phyloP scores from a whole-genome alignment of 2,113 vertebrate genomes.

The Petrocephalus zakoni region DNA sequence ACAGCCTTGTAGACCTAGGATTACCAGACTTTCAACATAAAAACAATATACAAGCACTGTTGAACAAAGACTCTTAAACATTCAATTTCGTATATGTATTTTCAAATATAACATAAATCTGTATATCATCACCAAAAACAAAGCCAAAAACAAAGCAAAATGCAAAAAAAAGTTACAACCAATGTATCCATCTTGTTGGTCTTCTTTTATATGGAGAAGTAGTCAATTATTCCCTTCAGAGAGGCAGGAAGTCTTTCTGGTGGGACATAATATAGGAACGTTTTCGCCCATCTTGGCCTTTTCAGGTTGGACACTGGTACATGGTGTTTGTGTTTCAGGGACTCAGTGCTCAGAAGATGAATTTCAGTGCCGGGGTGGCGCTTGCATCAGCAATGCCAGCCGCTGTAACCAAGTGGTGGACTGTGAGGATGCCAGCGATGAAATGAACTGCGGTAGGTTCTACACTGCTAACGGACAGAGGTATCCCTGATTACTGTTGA shows the following conservation, averaged over 20 bases:
- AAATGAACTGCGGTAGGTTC: constrained; percentile 92
- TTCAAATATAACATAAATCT: neutral
- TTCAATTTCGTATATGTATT: neutral
- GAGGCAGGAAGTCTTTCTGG: neutral
- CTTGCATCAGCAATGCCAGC: constrained; percentile 83
- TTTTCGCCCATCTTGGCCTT: neutral
- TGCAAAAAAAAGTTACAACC: neutral
- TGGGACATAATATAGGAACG: neutral
- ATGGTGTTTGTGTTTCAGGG: constrained; percentile 55
- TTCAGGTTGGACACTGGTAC: neutral
- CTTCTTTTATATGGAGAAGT: neutral
- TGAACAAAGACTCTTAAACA: neutral
- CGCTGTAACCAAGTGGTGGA: constrained; percentile 91
- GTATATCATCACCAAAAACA: neutral
- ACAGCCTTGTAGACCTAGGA: neutral
- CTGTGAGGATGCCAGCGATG: constrained; percentile 85
- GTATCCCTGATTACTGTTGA: neutral
- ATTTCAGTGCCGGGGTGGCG: constrained; percentile 86
- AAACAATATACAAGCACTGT: neutral
- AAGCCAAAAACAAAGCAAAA: neutral
- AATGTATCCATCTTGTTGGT: neutral
- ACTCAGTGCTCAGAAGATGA: constrained; percentile 73
- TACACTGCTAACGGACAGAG: neutral
- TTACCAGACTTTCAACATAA: neutral
- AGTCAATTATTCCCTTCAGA: neutral